Evolutionary conservation across 1,140 invertebrate genomes (phyloP).

Genomic region (Habropoda laboriosa): DNA sequence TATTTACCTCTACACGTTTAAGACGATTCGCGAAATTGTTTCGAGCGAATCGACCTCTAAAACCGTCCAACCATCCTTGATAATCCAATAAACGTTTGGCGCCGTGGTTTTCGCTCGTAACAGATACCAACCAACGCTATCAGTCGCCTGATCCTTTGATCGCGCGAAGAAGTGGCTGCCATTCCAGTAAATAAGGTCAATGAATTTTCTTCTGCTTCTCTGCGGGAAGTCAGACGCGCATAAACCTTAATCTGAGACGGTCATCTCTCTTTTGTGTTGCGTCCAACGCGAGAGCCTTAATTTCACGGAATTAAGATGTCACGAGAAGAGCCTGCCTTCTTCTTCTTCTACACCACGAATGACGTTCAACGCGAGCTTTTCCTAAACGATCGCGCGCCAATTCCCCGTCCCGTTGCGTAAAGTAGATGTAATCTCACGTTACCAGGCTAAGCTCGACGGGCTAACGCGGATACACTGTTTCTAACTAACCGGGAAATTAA

Average conservation of each 20-base stretch:
- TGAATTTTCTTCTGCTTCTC: conserved; percentile 34
- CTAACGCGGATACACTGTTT: neutral
- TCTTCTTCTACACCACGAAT: neutral
- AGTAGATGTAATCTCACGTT: neutral
- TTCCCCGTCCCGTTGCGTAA: neutral
- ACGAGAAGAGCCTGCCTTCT: neutral
- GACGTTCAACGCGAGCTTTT: neutral
- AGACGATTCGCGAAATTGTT: neutral
- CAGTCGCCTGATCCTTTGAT: conserved; percentile 23
- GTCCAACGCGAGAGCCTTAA: neutral
- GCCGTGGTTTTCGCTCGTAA: neutral
- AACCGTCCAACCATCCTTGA: too few relatives aligned
- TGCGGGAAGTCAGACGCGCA: conserved; percentile 36
- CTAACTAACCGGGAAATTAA: neutral
- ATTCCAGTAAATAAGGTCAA: conserved; percentile 52
- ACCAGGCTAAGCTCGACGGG: neutral
- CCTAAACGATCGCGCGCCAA: neutral
- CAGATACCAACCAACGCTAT: neutral
- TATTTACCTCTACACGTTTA: neutral
- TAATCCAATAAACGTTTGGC: neutral
- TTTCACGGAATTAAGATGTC: conserved; percentile 4
- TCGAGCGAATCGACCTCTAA: neutral
- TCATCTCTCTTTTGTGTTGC: conserved; percentile 28
- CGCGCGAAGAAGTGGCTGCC: neutral
- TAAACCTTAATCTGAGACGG: conserved; percentile 49